phyloP scores from a whole-genome alignment of 2,113 vertebrate genomes.

The Sitta europaea region DNA sequence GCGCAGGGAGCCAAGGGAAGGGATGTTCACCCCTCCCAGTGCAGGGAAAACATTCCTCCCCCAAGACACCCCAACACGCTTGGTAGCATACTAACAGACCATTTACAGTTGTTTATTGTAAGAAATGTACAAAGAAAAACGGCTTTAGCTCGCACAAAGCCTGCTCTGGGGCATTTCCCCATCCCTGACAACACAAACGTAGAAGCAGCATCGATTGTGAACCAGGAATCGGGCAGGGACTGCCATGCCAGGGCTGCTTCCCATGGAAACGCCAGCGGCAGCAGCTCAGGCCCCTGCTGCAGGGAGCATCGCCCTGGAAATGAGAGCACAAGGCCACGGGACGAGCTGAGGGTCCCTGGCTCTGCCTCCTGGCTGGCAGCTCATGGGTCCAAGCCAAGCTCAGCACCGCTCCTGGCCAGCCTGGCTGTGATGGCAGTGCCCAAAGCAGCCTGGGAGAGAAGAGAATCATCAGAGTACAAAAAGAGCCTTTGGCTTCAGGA shows the following conservation, averaged over 20 bases:
- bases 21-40: background rate
- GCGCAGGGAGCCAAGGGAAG: background rate
- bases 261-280: slow-evolving; percentile 41
- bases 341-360: background rate
- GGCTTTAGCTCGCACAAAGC: slow-evolving; percentile 1
- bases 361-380: background rate
- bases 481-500: slow-evolving; percentile 7
- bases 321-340: background rate
- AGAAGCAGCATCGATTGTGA: slow-evolving; percentile 63
- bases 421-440: rapidly evolving
- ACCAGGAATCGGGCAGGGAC: background rate
- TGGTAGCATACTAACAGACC: background rate
- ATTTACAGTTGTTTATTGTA: slow-evolving; percentile 66
- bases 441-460: background rate
- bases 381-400: background rate
- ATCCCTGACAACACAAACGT: slow-evolving; percentile 5
- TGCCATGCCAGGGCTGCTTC: background rate
- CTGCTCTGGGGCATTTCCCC: background rate
- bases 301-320: background rate
- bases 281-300: background rate
- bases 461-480: background rate
- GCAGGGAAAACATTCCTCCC: background rate
- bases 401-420: background rate
- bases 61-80: background rate
- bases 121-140: slow-evolving; percentile 65